A percentile compares a stretch with the other conserved stretches of the same genome.
Conservation (phyloP, 2,113 vertebrate species). For the Callipepla squamata region DNA sequence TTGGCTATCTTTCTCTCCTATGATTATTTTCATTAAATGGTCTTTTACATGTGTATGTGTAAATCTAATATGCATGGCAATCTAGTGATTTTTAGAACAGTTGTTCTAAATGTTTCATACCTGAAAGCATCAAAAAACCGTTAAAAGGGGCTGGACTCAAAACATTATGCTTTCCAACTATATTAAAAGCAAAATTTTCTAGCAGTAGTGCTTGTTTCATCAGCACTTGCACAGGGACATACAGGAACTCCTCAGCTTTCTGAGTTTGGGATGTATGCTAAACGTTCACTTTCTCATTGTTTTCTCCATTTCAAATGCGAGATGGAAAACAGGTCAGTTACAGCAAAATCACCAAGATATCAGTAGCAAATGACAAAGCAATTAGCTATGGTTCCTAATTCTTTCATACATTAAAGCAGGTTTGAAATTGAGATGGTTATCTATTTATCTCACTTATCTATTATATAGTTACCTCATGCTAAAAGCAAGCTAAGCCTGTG, state of each 20-base stretch:
- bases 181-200: neutral
- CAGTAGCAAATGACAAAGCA: neutral
- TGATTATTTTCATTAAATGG: neutral
- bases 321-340: neutral
- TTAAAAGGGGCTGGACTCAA: neutral
- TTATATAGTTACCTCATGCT: neutral
- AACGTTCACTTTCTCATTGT: neutral
- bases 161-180: neutral
- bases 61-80: neutral
- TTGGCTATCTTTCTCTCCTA: neutral
- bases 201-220: neutral
- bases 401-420: neutral
- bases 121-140: neutral
- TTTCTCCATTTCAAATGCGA: neutral
- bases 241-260: neutral
- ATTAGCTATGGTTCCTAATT: neutral
- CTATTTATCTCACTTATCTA: slow-evolving; percentile 24
- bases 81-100: neutral
- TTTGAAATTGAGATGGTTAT: neutral
- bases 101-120: no score
- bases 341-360: neutral
- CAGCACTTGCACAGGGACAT: neutral
- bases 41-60: neutral
- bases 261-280: neutral
- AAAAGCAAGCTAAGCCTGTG: neutral